Conservation (phyloP, 2,888 invertebrate genomes). For the Dioctria linearis region DNA sequence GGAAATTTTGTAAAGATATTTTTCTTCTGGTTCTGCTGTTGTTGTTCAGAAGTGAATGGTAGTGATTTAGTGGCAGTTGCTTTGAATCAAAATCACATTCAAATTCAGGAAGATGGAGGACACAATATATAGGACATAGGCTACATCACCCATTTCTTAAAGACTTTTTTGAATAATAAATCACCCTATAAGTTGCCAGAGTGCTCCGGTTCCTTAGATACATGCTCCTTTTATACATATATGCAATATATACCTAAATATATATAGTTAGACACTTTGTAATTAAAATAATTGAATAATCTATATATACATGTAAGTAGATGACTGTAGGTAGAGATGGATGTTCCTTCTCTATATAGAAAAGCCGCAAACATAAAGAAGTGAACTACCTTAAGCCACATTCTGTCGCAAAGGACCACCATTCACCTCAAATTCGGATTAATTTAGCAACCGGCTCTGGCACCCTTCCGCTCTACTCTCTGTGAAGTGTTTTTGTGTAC, state of each 20-base stretch:
- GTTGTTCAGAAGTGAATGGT: not conserved
- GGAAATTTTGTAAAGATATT: constrained; percentile 16
- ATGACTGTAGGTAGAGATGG: not conserved
- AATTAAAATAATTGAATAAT: constrained; percentile 53
- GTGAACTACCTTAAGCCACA: constrained; percentile 51
- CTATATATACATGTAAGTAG: constrained; percentile 7
- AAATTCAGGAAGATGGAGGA: not conserved
- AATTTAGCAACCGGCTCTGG: constrained; percentile 32
- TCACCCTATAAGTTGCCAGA: constrained; percentile 15
- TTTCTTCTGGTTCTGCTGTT: not conserved
- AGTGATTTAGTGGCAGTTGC: constrained; percentile 21
- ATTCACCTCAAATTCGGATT: constrained; percentile 52
- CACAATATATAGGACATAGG: not conserved
- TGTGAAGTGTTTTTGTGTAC: constrained; percentile 50
- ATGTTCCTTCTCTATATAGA: constrained; percentile 3
- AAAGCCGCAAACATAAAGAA: constrained; percentile 36
- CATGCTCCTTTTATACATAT: not conserved
- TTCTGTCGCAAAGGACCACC: constrained; percentile 50
- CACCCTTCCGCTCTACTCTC: not conserved
- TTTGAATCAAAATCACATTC: not conserved
- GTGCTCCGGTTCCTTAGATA: not conserved
- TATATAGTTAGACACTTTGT: constrained; percentile 33
- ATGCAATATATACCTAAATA: not conserved
- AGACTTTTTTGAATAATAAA: constrained; percentile 29
- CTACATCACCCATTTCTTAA: not conserved